These are phyloP conservation scores for Sitobion miscanthi DNA, from an alignment of 1,140 invertebrate genomes.

Conservation along the genomic window DNA sequence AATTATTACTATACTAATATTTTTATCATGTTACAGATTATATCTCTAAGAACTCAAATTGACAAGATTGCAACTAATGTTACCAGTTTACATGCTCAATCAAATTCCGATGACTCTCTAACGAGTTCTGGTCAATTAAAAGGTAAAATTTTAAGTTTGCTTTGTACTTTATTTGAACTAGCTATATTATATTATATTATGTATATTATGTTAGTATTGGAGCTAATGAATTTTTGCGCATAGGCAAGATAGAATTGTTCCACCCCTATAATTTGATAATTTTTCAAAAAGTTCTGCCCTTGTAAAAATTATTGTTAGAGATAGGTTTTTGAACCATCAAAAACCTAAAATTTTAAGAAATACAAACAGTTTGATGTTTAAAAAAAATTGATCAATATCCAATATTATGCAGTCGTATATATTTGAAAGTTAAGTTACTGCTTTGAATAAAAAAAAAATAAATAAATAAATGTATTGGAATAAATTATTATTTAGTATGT, in stretches of 20 bases:
- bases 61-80: conserved; percentile 48
- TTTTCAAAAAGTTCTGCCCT: background rate
- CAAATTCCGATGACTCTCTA: background rate
- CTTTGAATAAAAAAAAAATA: no score
- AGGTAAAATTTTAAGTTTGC: background rate
- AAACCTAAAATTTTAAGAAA: no score
- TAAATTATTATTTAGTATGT: no score
- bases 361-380: no score
- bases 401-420: no score
- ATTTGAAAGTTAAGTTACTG: no score
- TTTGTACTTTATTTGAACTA: background rate
- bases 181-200: background rate
- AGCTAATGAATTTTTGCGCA: background rate
- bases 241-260: background rate
- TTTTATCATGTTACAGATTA: background rate
- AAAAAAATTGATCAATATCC: no score
- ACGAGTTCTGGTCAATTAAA: conserved; percentile 35
- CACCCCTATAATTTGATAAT: background rate
- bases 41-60: conserved; percentile 33
- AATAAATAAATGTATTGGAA: no score
- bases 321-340: no score
- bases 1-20: background rate
- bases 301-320: no score
- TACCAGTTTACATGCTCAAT: conserved; percentile 52
- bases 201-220: background rate